A percentile compares a stretch with the other conserved stretches of the same genome.
These are phyloP conservation scores for Chymomyza procnemis DNA, from an alignment of 2,888 invertebrate genomes.

Conservation along the genomic window DNA sequence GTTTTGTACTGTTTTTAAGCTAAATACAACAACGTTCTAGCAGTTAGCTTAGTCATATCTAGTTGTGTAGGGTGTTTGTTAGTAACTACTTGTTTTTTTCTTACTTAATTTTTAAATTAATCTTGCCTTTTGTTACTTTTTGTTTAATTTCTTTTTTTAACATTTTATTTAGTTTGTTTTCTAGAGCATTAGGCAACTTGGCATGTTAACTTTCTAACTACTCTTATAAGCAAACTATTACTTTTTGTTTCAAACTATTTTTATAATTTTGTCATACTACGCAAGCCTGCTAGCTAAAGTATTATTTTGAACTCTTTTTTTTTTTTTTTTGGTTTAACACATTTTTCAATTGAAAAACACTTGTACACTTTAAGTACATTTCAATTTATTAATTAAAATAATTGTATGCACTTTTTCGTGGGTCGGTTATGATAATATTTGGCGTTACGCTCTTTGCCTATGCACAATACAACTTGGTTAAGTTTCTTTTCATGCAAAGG, in stretches of 20 bases:
- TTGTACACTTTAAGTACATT: neutral
- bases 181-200: neutral
- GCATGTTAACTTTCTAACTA: neutral
- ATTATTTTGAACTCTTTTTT: neutral
- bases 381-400: neutral
- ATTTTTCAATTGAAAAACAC: neutral
- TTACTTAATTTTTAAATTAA: constrained; percentile 1
- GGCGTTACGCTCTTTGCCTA: neutral
- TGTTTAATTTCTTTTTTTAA: neutral
- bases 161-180: neutral
- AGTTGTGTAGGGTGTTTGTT: neutral
- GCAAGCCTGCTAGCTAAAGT: neutral
- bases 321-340: neutral
- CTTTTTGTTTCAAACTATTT: neutral
- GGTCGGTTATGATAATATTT: neutral
- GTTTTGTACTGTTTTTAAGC: constrained; percentile 7
- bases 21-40: neutral
- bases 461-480: neutral
- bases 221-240: neutral
- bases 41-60: too few relatives aligned
- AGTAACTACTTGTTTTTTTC: too few relatives aligned
- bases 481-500: neutral
- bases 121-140: neutral
- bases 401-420: neutral
- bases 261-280: neutral